Evolutionary conservation across 2,888 invertebrate species (phyloP), one percentile per base, ranked within the genome.

Genomic region (Catocala nupta): DNA sequence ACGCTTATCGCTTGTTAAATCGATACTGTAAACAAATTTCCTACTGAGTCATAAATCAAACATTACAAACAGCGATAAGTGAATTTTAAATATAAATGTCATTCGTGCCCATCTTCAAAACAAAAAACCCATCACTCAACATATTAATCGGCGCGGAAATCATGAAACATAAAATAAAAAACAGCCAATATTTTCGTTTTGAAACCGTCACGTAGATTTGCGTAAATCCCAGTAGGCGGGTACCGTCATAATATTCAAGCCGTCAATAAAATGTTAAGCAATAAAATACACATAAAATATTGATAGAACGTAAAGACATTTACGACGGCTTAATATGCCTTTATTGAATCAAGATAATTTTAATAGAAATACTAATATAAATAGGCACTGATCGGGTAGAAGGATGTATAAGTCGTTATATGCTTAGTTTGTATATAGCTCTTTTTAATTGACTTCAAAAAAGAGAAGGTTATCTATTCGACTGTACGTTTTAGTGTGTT

Each of bases 211-310:
- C 16, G 43, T 3, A 33, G 25, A 12, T 56, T 45, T 45, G 7
- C 51, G 49, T 47, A 58, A 44, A 51, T 51, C 58, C 13, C 34
- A 39, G 36, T 49, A 5, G 34, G 34, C n/a, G 5, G 25, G 8
- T 43, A 50, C 13, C 44, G 45, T 16, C n/a, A 51, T 51, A 45
- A 51, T 34, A 51, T 50, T 25, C 43, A 34, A 25, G 36, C 34
- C 43, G 50, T 58, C 36, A 51, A 51, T 58, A 45, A 51, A 45
- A 36, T 51, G 16, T 51, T 44, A 8, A 10, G 51, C 58, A 53
- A 73, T 73, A 76, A 73, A 73, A 76, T 9, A 13, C 39, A 48
- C 25, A 62, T 76, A 77, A 74, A 73, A 67, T 71, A 64, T 77
- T 55, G 61, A 73, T 72, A 62, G 49, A 36, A 25, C 5, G 13